A percentile compares a stretch with the other conserved stretches of the same genome.
These are phyloP conservation scores for Netelia virgata DNA, from an alignment of 2,888 invertebrate genomes.

Conservation along the genomic window DNA sequence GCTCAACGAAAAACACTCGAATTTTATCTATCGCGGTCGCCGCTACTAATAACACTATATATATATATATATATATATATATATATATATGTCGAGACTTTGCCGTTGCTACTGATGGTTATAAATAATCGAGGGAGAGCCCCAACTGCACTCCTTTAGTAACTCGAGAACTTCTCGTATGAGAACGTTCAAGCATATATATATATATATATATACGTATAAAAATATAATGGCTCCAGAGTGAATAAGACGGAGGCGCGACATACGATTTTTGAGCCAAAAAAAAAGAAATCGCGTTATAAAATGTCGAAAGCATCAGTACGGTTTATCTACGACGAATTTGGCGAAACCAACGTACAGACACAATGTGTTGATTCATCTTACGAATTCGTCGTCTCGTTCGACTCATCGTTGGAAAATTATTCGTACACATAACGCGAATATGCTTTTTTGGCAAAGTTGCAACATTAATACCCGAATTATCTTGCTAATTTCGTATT, in stretches of 20 bases:
- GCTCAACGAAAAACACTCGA: slow-evolving; percentile 67
- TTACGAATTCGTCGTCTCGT: background rate
- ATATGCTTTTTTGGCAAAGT: slow-evolving; percentile 47
- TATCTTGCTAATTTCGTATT: slow-evolving; percentile 57
- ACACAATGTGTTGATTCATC: slow-evolving; percentile 63
- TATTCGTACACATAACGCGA: slow-evolving; percentile 6
- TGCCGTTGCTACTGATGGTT: slow-evolving; percentile 50
- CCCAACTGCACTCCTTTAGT: slow-evolving; percentile 27
- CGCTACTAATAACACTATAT: slow-evolving; percentile 52
- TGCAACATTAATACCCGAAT: slow-evolving; percentile 22
- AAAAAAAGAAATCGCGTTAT: slow-evolving; percentile 23
- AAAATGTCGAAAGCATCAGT: slow-evolving; percentile 20
- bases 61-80: background rate
- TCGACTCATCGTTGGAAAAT: slow-evolving; percentile 52
- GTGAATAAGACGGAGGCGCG: background rate
- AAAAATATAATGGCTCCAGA: background rate
- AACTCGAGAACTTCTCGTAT: slow-evolving; percentile 48
- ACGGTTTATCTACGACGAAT: slow-evolving; percentile 31
- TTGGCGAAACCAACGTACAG: slow-evolving; percentile 39
- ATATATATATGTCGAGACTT: slow-evolving; percentile 16
- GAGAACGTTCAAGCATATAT: background rate
- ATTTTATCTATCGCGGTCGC: slow-evolving; percentile 67
- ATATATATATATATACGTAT: background rate
- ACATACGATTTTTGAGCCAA: slow-evolving; percentile 39
- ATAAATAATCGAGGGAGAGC: slow-evolving; percentile 63